Evolutionary conservation across 2,797 vertebrate species (phyloP).

Genomic region (Liparis tanakae): DNA sequence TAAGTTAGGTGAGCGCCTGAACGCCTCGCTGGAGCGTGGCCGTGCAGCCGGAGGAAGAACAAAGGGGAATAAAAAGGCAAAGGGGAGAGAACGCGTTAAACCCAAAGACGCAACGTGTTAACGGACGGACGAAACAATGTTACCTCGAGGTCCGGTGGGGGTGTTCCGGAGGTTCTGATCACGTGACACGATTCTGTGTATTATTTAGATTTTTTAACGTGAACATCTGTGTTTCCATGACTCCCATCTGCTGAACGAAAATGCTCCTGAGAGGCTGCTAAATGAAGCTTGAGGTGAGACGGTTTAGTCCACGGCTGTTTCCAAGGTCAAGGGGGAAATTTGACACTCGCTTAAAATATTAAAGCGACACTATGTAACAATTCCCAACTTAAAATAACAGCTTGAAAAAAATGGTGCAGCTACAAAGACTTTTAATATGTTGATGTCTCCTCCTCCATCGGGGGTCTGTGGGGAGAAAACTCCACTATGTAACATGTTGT

Average conservation of each 20-base stretch:
- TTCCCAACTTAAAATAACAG: no score
- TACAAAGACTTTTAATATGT: no score
- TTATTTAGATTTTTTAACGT: neutral
- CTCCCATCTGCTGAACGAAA: constrained; percentile 3
- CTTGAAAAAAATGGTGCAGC: no score
- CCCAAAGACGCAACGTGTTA: neutral
- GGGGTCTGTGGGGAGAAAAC: no score
- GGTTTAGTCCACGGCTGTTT: constrained; percentile 4
- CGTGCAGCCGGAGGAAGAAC: constrained; percentile 21
- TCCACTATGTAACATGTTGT: no score
- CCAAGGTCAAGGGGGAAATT: constrained; percentile 1
- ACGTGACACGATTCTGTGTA: neutral
- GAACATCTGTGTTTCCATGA: constrained; percentile 13
- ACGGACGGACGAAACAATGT: constrained; percentile 20
- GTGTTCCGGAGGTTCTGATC: neutral
- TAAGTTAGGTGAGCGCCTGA: constrained; percentile 76
- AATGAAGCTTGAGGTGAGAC: constrained; percentile 4
- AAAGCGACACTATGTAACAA: no score
- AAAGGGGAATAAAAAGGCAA: constrained; percentile 16
- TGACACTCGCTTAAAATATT: neutral
- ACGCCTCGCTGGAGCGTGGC: constrained; percentile 50
- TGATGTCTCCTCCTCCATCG: no score
- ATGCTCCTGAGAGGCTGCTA: neutral
- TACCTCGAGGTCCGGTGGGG: neutral
- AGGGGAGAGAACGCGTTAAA: neutral